A percentile compares a stretch with the other conserved stretches of the same genome.
Evolutionary conservation across 2,797 vertebrate species (phyloP).

Genomic region (Numenius phaeopus): DNA sequence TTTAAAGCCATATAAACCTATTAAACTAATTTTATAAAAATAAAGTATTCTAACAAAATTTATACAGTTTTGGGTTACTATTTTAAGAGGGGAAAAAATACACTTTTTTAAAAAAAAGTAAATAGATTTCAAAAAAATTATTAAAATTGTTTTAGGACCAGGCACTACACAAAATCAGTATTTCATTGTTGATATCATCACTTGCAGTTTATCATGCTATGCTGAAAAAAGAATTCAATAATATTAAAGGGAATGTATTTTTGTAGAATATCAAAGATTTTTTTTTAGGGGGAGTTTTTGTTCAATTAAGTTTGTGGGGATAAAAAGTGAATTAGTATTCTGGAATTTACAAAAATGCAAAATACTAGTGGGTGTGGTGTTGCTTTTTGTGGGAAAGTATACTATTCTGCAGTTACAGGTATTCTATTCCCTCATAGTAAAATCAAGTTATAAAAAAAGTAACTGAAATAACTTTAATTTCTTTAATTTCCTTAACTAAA

Average conservation of each 20-base stretch:
- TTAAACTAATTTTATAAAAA: background rate
- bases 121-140: rapidly evolving
- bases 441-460: background rate
- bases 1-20: background rate
- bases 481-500: background rate
- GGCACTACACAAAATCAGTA: background rate
- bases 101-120: background rate
- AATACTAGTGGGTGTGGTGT: background rate
- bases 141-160: background rate
- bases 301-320: background rate
- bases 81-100: background rate
- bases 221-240: background rate
- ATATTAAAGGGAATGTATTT: background rate
- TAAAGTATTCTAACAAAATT: background rate
- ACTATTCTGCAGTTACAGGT: background rate
- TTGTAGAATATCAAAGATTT: background rate
- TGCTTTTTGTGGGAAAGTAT: background rate
- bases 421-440: background rate
- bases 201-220: background rate
- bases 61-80: background rate
- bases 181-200: rapidly evolving
- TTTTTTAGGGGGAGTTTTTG: background rate
- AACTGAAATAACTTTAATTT: background rate
- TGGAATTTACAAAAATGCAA: background rate
- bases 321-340: background rate